Conservation (phyloP, 1,140 invertebrate species). For the Magallana ariakensis region DNA sequence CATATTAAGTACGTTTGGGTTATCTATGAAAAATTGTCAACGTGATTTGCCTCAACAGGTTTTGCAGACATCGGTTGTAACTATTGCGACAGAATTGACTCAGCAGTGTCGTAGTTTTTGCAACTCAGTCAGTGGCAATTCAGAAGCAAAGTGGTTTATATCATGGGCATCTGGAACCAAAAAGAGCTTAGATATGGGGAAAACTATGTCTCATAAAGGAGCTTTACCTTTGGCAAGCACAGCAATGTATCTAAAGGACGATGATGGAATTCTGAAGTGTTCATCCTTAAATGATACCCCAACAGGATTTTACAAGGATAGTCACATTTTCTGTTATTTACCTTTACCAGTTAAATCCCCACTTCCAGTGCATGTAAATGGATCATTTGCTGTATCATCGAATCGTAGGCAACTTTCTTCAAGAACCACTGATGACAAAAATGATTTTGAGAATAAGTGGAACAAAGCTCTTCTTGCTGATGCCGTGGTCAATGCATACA, state of each 20-base stretch:
- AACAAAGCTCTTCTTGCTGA: conserved; percentile 47
- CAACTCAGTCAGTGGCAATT: background rate
- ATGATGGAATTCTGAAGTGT: conserved; percentile 26
- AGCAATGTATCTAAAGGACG: conserved; percentile 53
- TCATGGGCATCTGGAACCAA: conserved; percentile 62
- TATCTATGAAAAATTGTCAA: background rate
- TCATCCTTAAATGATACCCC: conserved; percentile 31
- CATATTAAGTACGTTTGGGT: background rate
- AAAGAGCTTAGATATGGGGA: conserved; percentile 27
- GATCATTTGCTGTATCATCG: conserved; percentile 47
- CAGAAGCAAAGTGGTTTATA: conserved; percentile 56
- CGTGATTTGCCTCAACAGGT: background rate
- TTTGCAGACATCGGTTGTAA: background rate
- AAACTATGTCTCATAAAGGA: conserved; percentile 30
- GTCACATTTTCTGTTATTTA: conserved; percentile 67
- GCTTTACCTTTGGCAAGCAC: conserved; percentile 58
- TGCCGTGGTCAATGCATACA: conserved; percentile 44
- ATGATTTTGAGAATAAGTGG: conserved; percentile 43
- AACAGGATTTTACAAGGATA: conserved; percentile 59
- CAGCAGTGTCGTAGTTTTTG: background rate
- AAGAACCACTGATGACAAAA: conserved; percentile 50
- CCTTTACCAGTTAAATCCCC: conserved; percentile 60
- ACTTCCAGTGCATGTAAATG: conserved; percentile 67
- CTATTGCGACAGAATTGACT: background rate
- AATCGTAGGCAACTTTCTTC: conserved; percentile 38